Base-by-base conservation (phyloP, 2,113 vertebrate genomes). In the Toxotes chatareus region DNA sequence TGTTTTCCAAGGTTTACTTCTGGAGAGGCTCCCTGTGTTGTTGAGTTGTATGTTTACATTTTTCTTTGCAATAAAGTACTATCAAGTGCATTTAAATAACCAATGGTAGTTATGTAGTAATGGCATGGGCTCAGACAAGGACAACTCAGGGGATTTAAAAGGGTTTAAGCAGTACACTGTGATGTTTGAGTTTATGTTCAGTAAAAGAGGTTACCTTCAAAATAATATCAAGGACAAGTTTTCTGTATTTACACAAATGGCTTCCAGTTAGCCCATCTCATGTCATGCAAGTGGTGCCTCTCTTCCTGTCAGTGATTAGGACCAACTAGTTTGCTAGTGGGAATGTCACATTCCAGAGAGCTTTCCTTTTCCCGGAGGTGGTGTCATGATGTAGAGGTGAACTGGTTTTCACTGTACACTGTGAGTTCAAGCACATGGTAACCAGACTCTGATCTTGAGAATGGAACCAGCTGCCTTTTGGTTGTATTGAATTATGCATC, bases 161-260 rank as follows among this genome's bases (percentile, higher is more conserved):
- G 7, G 4, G 7, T 0, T 56, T 27, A 7, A 36, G 9, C 12
- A 2, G 1, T 3, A 27, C 12, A 12, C 0, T 32, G 0, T 42
- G n/a, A 23, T 3, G n/a, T 68, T 19, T 11, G 19, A 60, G 38
- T 76, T 42, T 27, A 14, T 64, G 5, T 79, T 61, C 0, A 55
- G 17, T 36, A 56, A 46, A 62, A 8, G 31, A 57, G 3, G 27
- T 47, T 73, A 65, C 7, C 5, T 23, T 53, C 5, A 36, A 55
- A 16, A 14, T 36, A n/a, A 61, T 19, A 61, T 69, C 7, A 17
- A 59, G 57, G 65, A 62, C 53, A 77, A 34, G 38, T 73, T 64
- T 55, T 38, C 36, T 75, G 57, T 13, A 21, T 64, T 73, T 64
- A 17, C 55, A 73, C 59, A 86, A 87, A 89, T 88, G n/a, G 47